These are phyloP conservation scores for Mya arenaria DNA, from an alignment of 1,140 invertebrate genomes.

Conservation along the genomic window DNA sequence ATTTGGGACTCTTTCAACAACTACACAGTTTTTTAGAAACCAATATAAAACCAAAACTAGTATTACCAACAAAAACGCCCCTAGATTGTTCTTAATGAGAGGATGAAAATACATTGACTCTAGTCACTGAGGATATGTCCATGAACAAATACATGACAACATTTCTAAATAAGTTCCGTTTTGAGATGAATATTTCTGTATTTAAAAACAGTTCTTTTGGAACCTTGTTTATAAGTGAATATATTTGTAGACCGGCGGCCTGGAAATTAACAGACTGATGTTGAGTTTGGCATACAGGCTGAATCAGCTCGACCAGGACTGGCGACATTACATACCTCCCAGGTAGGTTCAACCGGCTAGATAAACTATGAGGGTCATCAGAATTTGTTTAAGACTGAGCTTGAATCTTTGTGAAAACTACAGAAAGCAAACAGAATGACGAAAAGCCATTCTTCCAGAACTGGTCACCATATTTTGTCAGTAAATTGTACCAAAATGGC, in stretches of 20 bases:
- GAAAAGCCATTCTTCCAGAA: too few relatives aligned
- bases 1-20: too few relatives aligned
- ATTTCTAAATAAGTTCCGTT: not conserved
- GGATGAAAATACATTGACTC: not conserved
- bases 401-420: too few relatives aligned
- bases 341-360: constrained; percentile 62
- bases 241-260: not conserved
- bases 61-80: too few relatives aligned
- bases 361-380: too few relatives aligned
- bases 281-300: constrained; percentile 71
- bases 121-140: not conserved
- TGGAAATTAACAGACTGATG: constrained; percentile 68
- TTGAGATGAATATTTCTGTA: not conserved
- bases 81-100: too few relatives aligned
- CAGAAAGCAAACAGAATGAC: too few relatives aligned
- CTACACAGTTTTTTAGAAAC: too few relatives aligned
- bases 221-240: not conserved
- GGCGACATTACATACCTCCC: constrained; percentile 61
- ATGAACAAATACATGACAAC: not conserved
- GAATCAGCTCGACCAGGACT: constrained; percentile 73
- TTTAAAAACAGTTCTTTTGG: not conserved
- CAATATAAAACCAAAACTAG: too few relatives aligned
- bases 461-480: too few relatives aligned
- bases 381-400: too few relatives aligned
- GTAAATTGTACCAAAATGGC: too few relatives aligned